phyloP scores from a whole-genome alignment of 1,140 invertebrate species.

The Halyomorpha halys region DNA sequence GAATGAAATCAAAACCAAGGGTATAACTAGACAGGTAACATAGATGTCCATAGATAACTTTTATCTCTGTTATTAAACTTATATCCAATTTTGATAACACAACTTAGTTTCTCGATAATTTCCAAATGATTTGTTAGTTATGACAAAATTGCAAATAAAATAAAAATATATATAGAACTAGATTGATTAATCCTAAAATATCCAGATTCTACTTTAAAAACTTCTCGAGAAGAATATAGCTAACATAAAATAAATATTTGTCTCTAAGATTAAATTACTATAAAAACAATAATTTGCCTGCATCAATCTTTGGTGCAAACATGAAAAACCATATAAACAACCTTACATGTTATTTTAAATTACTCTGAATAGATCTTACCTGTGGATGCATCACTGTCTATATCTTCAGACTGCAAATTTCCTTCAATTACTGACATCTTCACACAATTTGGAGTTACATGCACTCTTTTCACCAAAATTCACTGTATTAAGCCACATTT shows the following conservation, averaged over 20 bases:
- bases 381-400: slow-evolving; percentile 15
- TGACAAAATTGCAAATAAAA: too few relatives aligned
- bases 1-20: neutral
- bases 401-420: slow-evolving; percentile 9
- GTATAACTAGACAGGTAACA: neutral
- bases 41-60: neutral
- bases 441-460: slow-evolving; percentile 5
- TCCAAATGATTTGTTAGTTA: neutral
- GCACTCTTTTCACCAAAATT: slow-evolving; percentile 16
- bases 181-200: too few relatives aligned
- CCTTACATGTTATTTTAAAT: neutral
- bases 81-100: neutral
- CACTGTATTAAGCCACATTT: slow-evolving; percentile 21
- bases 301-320: too few relatives aligned
- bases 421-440: slow-evolving; percentile 24
- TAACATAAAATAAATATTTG: too few relatives aligned
- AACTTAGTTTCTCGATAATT: neutral
- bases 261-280: too few relatives aligned
- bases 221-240: too few relatives aligned
- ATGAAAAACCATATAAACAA: too few relatives aligned
- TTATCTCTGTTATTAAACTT: neutral
- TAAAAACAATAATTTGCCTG: too few relatives aligned
- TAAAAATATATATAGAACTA: too few relatives aligned
- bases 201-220: too few relatives aligned
- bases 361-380: slow-evolving; percentile 4